phyloP scores from a whole-genome alignment of 2,797 vertebrate genomes.

The Spea hammondii region DNA sequence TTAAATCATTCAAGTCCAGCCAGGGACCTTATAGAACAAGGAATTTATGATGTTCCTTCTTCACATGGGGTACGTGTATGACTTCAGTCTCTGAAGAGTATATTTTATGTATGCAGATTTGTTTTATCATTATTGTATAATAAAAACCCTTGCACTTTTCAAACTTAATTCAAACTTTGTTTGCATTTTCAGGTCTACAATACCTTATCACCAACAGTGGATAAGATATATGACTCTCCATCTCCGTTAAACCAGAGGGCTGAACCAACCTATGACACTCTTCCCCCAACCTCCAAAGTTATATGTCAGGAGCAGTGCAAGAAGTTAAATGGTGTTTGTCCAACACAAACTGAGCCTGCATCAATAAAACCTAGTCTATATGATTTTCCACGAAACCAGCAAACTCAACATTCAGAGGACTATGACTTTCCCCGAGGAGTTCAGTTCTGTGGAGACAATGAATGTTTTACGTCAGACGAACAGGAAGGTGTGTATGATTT shows the following conservation, averaged over 20 bases:
- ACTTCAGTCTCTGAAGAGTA: no score
- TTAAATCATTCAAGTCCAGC: slow-evolving; percentile 61
- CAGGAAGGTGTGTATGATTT: slow-evolving; percentile 83
- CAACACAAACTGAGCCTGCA: slow-evolving; percentile 57
- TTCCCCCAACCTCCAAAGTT: slow-evolving; percentile 75
- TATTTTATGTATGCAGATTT: no score
- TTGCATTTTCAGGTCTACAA: slow-evolving; percentile 64
- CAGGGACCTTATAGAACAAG: slow-evolving; percentile 71
- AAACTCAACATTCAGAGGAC: slow-evolving; percentile 69
- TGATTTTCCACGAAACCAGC: slow-evolving; percentile 71
- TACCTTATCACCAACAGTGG: slow-evolving; percentile 63
- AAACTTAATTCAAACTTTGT: slow-evolving; percentile 3
- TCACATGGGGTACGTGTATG: slow-evolving; percentile 79
- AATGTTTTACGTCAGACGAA: slow-evolving; percentile 61
- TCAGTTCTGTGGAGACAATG: slow-evolving; percentile 63
- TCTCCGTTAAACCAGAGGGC: slow-evolving; percentile 73
- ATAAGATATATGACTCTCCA: slow-evolving; percentile 83
- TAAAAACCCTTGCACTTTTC: no score
- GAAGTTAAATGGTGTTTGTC: slow-evolving; percentile 70
- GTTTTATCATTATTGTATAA: no score
- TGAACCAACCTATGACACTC: slow-evolving; percentile 88
- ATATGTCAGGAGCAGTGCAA: slow-evolving; percentile 62
- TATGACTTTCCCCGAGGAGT: slow-evolving; percentile 87
- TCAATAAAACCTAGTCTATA: slow-evolving; percentile 72
- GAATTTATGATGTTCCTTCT: slow-evolving; percentile 77